These are phyloP conservation scores for Myrmecophaga tridactyla DNA, from an alignment of 2,113 vertebrate species.

Conservation along the genomic window DNA sequence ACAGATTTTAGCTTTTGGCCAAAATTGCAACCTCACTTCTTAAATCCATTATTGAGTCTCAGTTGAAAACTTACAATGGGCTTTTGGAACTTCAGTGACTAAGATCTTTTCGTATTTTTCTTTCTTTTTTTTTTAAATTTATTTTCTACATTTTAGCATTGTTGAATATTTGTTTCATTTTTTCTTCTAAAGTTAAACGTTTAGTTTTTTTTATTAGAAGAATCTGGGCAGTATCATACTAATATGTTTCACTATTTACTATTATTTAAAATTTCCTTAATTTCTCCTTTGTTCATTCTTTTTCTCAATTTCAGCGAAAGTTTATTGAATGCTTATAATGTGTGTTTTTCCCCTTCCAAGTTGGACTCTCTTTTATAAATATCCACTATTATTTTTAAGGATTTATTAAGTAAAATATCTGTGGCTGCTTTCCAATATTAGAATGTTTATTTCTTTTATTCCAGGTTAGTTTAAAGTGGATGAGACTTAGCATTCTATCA, in stretches of 20 bases:
- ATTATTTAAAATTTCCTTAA: not conserved
- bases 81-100: slow-evolving; percentile 6
- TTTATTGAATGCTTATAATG: not conserved
- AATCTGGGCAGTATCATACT: not conserved
- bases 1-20: not conserved
- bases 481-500: not conserved
- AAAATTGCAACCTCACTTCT: not conserved
- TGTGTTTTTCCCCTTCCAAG: not conserved
- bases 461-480: not conserved
- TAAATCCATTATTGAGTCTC: slow-evolving; percentile 14
- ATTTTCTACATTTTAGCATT: slow-evolving; percentile 20
- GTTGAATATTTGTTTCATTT: not conserved
- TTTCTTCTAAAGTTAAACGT: slow-evolving; percentile 3
- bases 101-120: slow-evolving; percentile 1
- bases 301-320: not conserved
- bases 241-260: not conserved
- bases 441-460: not conserved
- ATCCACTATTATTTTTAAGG: not conserved
- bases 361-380: not conserved
- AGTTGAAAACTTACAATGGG: slow-evolving; percentile 1
- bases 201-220: not conserved
- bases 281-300: not conserved
- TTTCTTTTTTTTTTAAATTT: not conserved
- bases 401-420: not conserved
- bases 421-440: not conserved